Evolutionary conservation across 1,140 invertebrate species (phyloP).

Genomic region (Penaeus indicus): DNA sequence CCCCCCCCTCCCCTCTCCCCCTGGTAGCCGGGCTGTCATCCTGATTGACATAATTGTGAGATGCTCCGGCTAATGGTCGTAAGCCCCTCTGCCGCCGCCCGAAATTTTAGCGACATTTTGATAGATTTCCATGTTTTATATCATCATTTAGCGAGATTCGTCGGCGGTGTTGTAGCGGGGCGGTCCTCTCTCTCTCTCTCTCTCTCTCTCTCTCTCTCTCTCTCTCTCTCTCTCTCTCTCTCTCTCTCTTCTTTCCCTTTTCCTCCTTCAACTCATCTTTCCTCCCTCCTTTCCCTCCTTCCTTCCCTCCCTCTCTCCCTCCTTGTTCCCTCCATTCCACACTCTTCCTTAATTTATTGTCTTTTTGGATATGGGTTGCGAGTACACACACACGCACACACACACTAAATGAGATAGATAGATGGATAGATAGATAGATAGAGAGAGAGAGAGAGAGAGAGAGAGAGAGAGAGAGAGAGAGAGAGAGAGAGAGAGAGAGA

Average conservation of each 20-base stretch:
- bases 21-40: constrained; percentile 22
- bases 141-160: constrained; percentile 6
- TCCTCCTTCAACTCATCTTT: neutral
- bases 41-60: constrained; percentile 55
- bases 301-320: neutral
- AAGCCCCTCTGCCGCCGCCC: constrained; percentile 33
- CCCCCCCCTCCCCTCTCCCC: constrained; percentile 8
- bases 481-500: no score
- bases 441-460: no score
- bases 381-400: no score
- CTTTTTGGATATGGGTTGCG: no score
- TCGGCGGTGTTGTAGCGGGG: no score
- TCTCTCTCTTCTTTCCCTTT: constrained; percentile 13
- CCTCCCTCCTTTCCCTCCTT: no score
- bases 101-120: constrained; percentile 26
- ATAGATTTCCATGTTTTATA: constrained; percentile 29
- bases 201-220: neutral
- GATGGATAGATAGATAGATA: no score
- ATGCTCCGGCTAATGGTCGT: constrained; percentile 44
- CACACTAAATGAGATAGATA: no score
- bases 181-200: constrained; percentile 33
- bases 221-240: constrained; percentile 21
- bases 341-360: no score
- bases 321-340: no score
- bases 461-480: no score